A percentile compares a stretch with the other conserved stretches of the same genome.
These are phyloP conservation scores for Bacillus rossius DNA, from an alignment of 1,140 invertebrate genomes.

Conservation along the genomic window DNA sequence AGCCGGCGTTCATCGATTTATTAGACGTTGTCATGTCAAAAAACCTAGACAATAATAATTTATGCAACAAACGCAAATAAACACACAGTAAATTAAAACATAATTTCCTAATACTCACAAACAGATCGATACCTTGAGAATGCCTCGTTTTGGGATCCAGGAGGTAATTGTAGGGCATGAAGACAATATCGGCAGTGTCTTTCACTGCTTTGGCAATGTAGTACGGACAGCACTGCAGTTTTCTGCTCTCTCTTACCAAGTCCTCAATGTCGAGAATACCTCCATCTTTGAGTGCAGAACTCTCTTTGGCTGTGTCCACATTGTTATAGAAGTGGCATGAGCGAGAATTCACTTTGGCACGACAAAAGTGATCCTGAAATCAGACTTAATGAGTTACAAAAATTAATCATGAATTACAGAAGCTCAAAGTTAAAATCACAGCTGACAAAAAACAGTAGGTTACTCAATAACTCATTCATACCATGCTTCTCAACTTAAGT, in stretches of 20 bases:
- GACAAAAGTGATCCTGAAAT: slow-evolving; percentile 4
- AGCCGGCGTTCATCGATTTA: too few relatives aligned
- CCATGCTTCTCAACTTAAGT: too few relatives aligned
- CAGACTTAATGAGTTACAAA: too few relatives aligned
- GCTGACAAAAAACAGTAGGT: too few relatives aligned
- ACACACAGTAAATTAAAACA: too few relatives aligned
- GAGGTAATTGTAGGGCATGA: slow-evolving; percentile 99
- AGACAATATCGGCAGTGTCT: slow-evolving; percentile 84
- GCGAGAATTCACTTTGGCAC: slow-evolving; percentile 51
- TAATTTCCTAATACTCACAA: slow-evolving; percentile 33
- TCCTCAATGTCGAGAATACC: slow-evolving; percentile 94
- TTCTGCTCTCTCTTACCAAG: slow-evolving; percentile 76
- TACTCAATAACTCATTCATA: too few relatives aligned
- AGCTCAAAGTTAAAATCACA: too few relatives aligned
- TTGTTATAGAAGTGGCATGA: slow-evolving; percentile 77
- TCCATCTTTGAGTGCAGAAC: slow-evolving; percentile 58
- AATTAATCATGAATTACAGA: too few relatives aligned
- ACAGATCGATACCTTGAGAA: slow-evolving; percentile 53
- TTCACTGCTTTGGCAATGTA: slow-evolving; percentile 84
- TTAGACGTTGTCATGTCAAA: too few relatives aligned
- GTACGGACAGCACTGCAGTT: slow-evolving; percentile 92
- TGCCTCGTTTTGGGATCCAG: slow-evolving; percentile 85
- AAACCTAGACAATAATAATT: too few relatives aligned
- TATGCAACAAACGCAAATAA: too few relatives aligned
- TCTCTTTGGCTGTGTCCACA: slow-evolving; percentile 66